Conservation (phyloP, 2,113 vertebrate species). For the Sialia sialis region DNA sequence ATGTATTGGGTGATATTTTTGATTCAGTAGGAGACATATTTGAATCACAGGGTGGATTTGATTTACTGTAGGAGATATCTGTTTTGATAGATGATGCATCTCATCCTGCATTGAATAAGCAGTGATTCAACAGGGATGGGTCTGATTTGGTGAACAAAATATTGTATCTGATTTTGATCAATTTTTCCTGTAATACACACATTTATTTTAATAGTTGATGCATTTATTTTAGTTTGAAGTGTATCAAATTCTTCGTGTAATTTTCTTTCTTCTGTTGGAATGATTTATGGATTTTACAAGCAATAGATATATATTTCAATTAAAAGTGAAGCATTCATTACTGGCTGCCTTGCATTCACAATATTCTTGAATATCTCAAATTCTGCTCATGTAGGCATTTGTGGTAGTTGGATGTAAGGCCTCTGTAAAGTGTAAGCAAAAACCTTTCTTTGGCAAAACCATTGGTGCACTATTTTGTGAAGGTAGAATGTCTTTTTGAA, state of each 20-base stretch:
- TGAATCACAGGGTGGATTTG: slow-evolving; percentile 65
- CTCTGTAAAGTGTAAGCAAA: not conserved
- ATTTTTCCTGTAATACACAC: slow-evolving; percentile 67
- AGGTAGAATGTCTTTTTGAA: not conserved
- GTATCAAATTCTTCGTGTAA: slow-evolving; percentile 59
- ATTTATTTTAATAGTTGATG: slow-evolving; percentile 76
- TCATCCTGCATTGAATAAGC: slow-evolving; percentile 70
- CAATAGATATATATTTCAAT: slow-evolving; percentile 60
- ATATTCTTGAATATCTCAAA: not conserved
- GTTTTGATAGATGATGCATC: slow-evolving; percentile 74
- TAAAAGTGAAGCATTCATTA: slow-evolving; percentile 60
- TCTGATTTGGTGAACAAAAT: slow-evolving; percentile 75
- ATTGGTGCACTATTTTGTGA: not conserved
- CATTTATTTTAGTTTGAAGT: slow-evolving; percentile 70
- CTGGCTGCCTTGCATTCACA: not conserved
- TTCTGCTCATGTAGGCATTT: not conserved
- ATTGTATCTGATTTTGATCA: slow-evolving; percentile 74
- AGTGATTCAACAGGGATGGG: slow-evolving; percentile 70
- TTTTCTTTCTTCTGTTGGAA: slow-evolving; percentile 43
- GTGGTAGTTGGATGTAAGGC: not conserved
- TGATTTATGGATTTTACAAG: slow-evolving; percentile 69
- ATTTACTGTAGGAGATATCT: slow-evolving; percentile 69
- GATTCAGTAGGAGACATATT: slow-evolving; percentile 59
- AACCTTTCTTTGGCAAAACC: not conserved
- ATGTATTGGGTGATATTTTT: slow-evolving; percentile 68